Base-by-base conservation (phyloP, 2,888 invertebrate species). In the Atrina japonica region DNA sequence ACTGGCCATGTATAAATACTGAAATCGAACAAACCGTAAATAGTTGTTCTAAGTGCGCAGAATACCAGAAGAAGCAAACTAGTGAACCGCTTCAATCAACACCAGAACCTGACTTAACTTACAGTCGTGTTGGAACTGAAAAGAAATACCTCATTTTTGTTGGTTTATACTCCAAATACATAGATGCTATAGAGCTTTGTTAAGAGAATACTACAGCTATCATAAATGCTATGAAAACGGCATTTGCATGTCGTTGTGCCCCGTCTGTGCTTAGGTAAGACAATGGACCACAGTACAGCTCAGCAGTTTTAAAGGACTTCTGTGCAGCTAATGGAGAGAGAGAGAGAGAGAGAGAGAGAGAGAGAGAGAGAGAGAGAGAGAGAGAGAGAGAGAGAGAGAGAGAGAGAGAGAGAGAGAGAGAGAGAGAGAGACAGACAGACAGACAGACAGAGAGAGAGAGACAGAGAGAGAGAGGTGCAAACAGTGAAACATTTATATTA, bases 391-490 rank as follows among this genome's bases (percentile, higher is more conserved):
- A n/a, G n/a, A n/a, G n/a, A n/a, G n/a, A n/a, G n/a, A n/a, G n/a
- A n/a, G n/a, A n/a, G n/a, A n/a, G n/a, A n/a, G n/a, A n/a, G n/a
- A n/a, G n/a, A n/a, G n/a, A n/a, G n/a, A n/a, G n/a, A n/a, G n/a
- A n/a, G n/a, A 64, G 66, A 69, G 43, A 80, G 71, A 5, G 75
- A 73, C 9, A 76, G 76, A 55, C 78, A 76, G 5, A 66, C 75
- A 49, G 78, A 71, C 45, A 74, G 77, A 55, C 60, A 65, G n/a
- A n/a, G n/a, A n/a, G n/a, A n/a, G n/a, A 76, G 77, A 23, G 78
- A 77, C 55, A 80, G 80, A 3, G 80, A 80, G 64, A 29, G 77
- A 65, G 77, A 78, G 2, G 67, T 80, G 18, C 78, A 80, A 56
- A 78, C 72, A 11, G 73, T 76, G n/a, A n/a, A n/a, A n/a, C n/a